These are phyloP conservation scores for Scylla paramamosain DNA, from an alignment of 1,140 invertebrate species.

Conservation along the genomic window DNA sequence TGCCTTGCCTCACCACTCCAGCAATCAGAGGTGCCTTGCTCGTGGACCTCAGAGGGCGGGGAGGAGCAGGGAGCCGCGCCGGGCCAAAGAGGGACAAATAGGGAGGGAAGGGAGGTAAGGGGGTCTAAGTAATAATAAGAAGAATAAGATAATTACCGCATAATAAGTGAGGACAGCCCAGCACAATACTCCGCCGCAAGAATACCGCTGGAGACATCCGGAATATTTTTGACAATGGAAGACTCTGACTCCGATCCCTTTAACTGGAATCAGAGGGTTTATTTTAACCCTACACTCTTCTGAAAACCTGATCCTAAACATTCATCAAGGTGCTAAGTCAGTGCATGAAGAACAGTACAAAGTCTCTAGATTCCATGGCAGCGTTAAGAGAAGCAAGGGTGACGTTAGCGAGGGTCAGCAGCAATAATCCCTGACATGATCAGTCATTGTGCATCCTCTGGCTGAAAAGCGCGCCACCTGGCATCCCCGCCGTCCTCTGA, in stretches of 20 bases:
- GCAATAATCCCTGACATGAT: conserved; percentile 34
- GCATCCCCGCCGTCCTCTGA: conserved; percentile 44
- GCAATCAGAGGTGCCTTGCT: too few relatives aligned
- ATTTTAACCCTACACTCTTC: background rate
- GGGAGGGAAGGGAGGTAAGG: background rate
- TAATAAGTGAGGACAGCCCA: background rate
- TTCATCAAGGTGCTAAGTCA: background rate
- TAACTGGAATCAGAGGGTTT: background rate
- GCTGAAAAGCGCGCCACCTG: background rate
- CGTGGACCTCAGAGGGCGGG: background rate
- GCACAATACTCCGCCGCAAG: conserved; percentile 1
- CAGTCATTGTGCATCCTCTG: conserved; percentile 57
- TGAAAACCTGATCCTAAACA: background rate
- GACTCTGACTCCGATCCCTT: background rate
- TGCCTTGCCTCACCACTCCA: too few relatives aligned
- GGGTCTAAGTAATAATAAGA: too few relatives aligned
- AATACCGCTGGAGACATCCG: conserved; percentile 40
- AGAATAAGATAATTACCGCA: background rate
- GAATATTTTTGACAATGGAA: background rate
- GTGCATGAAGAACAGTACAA: background rate
- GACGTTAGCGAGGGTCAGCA: background rate
- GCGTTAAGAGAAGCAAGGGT: background rate
- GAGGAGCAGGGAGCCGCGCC: background rate
- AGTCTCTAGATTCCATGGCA: background rate
- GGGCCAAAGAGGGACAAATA: background rate